phyloP scores from a whole-genome alignment of 2,113 vertebrate genomes.

The Fregata magnificens region DNA sequence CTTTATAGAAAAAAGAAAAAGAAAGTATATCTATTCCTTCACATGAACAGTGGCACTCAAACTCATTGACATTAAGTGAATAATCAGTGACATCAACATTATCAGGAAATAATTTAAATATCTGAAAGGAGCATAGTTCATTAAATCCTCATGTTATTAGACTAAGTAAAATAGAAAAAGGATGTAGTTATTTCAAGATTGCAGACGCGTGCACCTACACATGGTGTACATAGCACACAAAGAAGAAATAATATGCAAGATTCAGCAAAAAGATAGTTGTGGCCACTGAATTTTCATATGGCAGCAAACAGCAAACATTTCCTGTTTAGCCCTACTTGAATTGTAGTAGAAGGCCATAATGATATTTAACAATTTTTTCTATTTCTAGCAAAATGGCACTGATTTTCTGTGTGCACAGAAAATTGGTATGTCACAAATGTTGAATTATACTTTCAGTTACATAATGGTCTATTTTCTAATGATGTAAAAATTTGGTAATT shows the following conservation, averaged over 20 bases:
- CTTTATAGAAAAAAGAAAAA: not conserved
- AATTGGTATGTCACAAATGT: not conserved
- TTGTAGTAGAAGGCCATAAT: not conserved
- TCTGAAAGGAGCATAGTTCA: not conserved
- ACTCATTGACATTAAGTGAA: not conserved
- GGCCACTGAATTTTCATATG: not conserved
- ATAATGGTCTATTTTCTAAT: not conserved
- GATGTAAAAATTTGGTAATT: not conserved
- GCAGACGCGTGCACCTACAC: fast-evolving
- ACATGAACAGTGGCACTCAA: not conserved
- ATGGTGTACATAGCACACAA: not conserved
- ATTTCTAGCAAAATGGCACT: not conserved
- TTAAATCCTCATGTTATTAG: not conserved
- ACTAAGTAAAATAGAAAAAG: not conserved
- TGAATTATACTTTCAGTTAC: not conserved
- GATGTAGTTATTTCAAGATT: not conserved
- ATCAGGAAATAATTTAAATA: not conserved
- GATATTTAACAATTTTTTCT: not conserved
- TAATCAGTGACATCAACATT: not conserved
- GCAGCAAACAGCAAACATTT: not conserved
- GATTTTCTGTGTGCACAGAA: not conserved
- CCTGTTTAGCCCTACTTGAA: not conserved
- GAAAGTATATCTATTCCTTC: not conserved
- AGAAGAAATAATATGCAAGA: not conserved
- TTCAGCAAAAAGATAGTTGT: not conserved